A percentile compares a stretch with the other conserved stretches of the same genome.
phyloP scores from a whole-genome alignment of 92 coral and sea anemone genomes.

The Ricordea florida region DNA sequence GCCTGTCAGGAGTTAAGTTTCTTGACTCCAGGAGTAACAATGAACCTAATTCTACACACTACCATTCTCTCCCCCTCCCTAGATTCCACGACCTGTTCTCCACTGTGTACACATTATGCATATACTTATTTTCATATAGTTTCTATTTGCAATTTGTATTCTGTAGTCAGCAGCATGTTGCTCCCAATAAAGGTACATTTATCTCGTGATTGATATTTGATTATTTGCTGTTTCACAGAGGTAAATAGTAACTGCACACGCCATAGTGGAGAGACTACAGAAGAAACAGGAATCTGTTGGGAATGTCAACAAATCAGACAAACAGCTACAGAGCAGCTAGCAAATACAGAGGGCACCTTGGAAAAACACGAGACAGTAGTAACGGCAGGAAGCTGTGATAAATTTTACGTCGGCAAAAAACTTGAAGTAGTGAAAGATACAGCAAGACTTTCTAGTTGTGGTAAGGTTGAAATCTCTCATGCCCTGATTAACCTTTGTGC shows the following conservation, averaged over 20 bases:
- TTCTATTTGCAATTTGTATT: too few species aligned
- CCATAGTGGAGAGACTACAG: neutral
- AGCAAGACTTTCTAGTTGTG: slow-evolving; percentile 38
- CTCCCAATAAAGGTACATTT: too few species aligned
- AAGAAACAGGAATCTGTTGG: neutral
- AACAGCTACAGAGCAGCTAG: neutral
- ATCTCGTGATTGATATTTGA: too few species aligned
- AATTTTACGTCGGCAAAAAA: neutral
- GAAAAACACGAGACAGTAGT: neutral
- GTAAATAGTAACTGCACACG: neutral
- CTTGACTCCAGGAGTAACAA: too few species aligned
- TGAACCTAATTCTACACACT: too few species aligned
- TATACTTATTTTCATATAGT: too few species aligned
- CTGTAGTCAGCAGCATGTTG: too few species aligned
- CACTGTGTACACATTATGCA: too few species aligned
- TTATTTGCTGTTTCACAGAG: neutral
- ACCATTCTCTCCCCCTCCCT: too few species aligned
- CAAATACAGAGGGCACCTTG: neutral
- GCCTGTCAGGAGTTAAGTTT: too few species aligned
- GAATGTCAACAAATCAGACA: neutral
- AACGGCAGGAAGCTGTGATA: neutral
- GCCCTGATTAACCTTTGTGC: neutral
- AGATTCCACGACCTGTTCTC: too few species aligned
- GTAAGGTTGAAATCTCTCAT: neutral
- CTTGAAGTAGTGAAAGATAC: neutral